Conservation (phyloP, 1,140 invertebrate genomes). For the Apis dorsata region DNA sequence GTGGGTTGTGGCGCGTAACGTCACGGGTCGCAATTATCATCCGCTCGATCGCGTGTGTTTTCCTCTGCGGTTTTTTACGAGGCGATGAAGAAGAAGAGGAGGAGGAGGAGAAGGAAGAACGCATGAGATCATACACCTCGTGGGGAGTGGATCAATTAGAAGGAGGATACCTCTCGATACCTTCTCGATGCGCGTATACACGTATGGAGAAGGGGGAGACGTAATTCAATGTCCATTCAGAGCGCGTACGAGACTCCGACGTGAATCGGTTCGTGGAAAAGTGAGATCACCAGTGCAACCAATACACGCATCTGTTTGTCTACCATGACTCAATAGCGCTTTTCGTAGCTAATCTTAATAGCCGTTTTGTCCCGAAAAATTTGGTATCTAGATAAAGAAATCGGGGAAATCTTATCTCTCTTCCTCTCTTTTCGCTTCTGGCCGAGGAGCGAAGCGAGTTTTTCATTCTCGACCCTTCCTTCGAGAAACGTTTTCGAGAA, state of each 20-base stretch:
- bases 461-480: neutral
- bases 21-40: neutral
- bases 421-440: neutral
- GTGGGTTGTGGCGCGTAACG: neutral
- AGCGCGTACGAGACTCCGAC: neutral
- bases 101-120: neutral
- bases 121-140: constrained; percentile 64
- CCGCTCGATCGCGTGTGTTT: constrained; percentile 1
- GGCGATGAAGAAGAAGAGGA: constrained; percentile 18
- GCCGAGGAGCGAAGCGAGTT: neutral
- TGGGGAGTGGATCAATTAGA: constrained; percentile 51
- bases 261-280: constrained; percentile 51
- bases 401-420: constrained; percentile 2
- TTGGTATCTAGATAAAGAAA: neutral
- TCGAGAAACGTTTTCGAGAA: neutral
- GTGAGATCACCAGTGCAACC: constrained; percentile 52
- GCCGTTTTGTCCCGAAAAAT: constrained; percentile 1
- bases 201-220: neutral
- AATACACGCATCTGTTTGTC: constrained; percentile 29
- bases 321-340: constrained; percentile 22
- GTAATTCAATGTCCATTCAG: constrained; percentile 61
- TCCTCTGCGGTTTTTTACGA: neutral
- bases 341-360: neutral
- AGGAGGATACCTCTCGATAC: constrained; percentile 52
- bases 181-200: neutral